These are phyloP conservation scores for Alethe diademata DNA, from an alignment of 2,113 vertebrate species.

Conservation along the genomic window DNA sequence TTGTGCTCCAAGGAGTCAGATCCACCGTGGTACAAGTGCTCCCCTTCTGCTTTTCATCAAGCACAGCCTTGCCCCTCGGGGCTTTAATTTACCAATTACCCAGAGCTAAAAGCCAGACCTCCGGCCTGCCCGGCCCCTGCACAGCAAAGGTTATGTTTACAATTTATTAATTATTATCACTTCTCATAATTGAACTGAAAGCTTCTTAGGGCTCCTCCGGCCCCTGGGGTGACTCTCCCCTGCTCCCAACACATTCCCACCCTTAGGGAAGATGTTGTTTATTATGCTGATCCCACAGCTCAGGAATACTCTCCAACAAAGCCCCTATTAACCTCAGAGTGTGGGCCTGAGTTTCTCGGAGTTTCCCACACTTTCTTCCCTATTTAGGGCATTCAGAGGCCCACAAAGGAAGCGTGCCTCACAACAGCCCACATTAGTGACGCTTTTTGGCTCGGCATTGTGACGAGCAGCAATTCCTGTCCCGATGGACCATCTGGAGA, in stretches of 20 bases:
- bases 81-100: neutral
- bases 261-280: slow-evolving; percentile 41
- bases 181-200: slow-evolving; percentile 15
- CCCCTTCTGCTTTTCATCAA: neutral
- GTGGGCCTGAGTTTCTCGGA: slow-evolving; percentile 82
- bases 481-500: slow-evolving; percentile 84
- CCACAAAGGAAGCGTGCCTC: slow-evolving; percentile 91
- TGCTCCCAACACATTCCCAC: slow-evolving; percentile 44
- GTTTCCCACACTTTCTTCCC: slow-evolving; percentile 88
- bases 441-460: slow-evolving; percentile 82
- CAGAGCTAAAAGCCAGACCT: slow-evolving; percentile 1
- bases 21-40: neutral
- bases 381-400: slow-evolving; percentile 76
- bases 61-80: neutral
- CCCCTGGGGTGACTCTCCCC: slow-evolving; percentile 7
- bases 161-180: slow-evolving; percentile 61
- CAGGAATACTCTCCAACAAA: slow-evolving; percentile 58
- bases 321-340: slow-evolving; percentile 72
- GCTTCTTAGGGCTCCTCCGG: neutral
- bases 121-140: neutral
- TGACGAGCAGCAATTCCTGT: slow-evolving; percentile 64
- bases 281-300: slow-evolving; percentile 66
- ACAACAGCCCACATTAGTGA: slow-evolving; percentile 89
- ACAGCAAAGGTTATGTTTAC: slow-evolving; percentile 37
- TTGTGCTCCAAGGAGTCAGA: neutral